Conservation (phyloP, 2,888 invertebrate species). For the Abrostola tripartita region DNA sequence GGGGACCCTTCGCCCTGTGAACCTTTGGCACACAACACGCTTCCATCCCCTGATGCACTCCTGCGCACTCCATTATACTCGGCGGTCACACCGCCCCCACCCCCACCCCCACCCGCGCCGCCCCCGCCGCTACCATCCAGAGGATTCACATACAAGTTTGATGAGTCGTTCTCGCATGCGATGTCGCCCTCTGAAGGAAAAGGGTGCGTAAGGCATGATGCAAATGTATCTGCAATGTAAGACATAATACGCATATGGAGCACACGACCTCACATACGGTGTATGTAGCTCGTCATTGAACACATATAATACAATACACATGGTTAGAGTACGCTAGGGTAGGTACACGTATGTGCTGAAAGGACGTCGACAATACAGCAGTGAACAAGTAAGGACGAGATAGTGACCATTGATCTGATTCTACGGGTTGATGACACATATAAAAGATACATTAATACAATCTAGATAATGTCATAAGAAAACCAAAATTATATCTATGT, state of each 20-base stretch:
- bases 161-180: conserved; percentile 91
- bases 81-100: conserved; percentile 70
- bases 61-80: conserved; percentile 91
- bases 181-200: conserved; percentile 95
- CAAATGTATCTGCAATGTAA: conserved; percentile 97
- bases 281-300: conserved; percentile 52
- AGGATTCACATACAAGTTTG: conserved; percentile 96
- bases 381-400: conserved; percentile 40
- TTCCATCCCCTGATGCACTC: conserved; percentile 93
- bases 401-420: conserved; percentile 18
- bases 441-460: conserved; percentile 24
- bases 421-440: conserved; percentile 44
- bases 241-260: conserved; percentile 86
- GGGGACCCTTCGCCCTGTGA: conserved; percentile 87
- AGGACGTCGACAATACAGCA: conserved; percentile 44
- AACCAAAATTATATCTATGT: not conserved
- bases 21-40: conserved; percentile 89
- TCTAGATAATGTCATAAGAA: not conserved
- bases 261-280: conserved; percentile 67
- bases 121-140: conserved; percentile 90
- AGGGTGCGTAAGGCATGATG: conserved; percentile 98
- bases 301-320: conserved; percentile 43
- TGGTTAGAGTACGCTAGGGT: conserved; percentile 32
- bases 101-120: conserved; percentile 74
- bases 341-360: conserved; percentile 41